Evolutionary conservation across 2,797 vertebrate species (phyloP).

Genomic region (Dipus sagitta): DNA sequence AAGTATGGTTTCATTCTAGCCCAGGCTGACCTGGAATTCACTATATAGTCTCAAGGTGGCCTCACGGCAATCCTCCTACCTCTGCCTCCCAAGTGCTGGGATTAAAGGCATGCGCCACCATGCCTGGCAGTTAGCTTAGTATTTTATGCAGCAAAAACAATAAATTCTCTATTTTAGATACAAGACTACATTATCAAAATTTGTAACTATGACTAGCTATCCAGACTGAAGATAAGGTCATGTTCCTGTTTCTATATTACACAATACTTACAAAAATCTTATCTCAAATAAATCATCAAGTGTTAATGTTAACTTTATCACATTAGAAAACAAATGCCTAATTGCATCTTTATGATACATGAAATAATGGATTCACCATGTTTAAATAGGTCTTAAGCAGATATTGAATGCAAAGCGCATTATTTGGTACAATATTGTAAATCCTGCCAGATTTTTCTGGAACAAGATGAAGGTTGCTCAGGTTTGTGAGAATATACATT

Average conservation of each 20-base stretch:
- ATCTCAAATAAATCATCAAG: not conserved
- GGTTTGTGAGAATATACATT: not conserved
- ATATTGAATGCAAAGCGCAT: not conserved
- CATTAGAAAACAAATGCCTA: slow-evolving; percentile 12
- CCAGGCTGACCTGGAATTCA: too few relatives aligned
- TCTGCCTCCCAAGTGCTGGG: too few relatives aligned
- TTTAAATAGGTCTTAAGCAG: not conserved
- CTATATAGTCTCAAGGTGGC: too few relatives aligned
- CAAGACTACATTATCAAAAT: not conserved
- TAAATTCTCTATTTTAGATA: not conserved
- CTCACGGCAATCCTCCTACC: too few relatives aligned
- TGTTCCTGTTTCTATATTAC: slow-evolving; percentile 18
- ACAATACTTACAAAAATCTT: not conserved
- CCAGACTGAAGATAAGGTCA: not conserved
- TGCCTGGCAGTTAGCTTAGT: too few relatives aligned
- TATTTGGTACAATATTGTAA: not conserved
- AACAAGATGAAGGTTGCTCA: not conserved
- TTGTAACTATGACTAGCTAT: not conserved
- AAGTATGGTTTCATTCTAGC: too few relatives aligned
- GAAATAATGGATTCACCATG: not conserved
- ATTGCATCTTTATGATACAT: not conserved
- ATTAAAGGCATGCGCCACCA: too few relatives aligned
- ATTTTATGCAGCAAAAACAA: slow-evolving; percentile 19
- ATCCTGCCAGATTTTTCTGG: slow-evolving; percentile 11
- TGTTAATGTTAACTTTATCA: not conserved